Conservation (phyloP, 1,140 invertebrate species). For the Macrocentrus cingulum region DNA sequence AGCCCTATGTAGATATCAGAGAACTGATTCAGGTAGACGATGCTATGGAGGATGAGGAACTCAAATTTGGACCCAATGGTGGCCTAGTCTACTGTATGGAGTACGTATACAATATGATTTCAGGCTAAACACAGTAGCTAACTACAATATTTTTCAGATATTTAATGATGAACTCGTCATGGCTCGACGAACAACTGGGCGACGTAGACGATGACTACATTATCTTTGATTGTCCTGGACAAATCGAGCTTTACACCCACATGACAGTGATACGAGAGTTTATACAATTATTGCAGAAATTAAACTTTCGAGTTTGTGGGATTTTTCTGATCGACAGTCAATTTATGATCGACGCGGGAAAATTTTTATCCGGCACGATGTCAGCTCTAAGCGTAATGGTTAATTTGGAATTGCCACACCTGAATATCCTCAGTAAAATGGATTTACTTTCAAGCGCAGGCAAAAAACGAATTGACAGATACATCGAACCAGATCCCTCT, state of each 20-base stretch:
- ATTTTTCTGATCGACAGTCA: constrained; percentile 95
- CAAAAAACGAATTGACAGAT: constrained; percentile 76
- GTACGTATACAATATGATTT: constrained; percentile 60
- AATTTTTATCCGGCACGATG: constrained; percentile 94
- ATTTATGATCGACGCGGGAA: constrained; percentile 94
- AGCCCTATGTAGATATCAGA: constrained; percentile 83
- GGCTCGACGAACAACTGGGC: constrained; percentile 84
- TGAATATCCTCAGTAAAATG: constrained; percentile 95
- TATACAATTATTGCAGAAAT: constrained; percentile 77
- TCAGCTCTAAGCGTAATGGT: constrained; percentile 95
- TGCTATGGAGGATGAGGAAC: constrained; percentile 93
- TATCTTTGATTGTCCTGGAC: constrained; percentile 98
- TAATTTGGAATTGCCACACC: constrained; percentile 90
- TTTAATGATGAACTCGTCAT: constrained; percentile 86
- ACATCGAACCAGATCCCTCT: constrained; percentile 81
- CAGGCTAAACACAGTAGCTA: background rate
- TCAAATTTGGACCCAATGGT: constrained; percentile 97
- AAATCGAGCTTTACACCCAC: constrained; percentile 98
- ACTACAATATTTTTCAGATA: constrained; percentile 64
- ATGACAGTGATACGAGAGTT: constrained; percentile 85
- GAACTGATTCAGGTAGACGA: constrained; percentile 95
- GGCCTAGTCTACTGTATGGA: constrained; percentile 97
- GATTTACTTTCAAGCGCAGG: constrained; percentile 86
- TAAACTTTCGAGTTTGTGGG: constrained; percentile 89
- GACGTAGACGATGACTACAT: constrained; percentile 90